Percentiles rank a stretch among this genome's conserved stretches.
phyloP scores from a whole-genome alignment of 2,113 vertebrate species.

The Corythaeola cristata region DNA sequence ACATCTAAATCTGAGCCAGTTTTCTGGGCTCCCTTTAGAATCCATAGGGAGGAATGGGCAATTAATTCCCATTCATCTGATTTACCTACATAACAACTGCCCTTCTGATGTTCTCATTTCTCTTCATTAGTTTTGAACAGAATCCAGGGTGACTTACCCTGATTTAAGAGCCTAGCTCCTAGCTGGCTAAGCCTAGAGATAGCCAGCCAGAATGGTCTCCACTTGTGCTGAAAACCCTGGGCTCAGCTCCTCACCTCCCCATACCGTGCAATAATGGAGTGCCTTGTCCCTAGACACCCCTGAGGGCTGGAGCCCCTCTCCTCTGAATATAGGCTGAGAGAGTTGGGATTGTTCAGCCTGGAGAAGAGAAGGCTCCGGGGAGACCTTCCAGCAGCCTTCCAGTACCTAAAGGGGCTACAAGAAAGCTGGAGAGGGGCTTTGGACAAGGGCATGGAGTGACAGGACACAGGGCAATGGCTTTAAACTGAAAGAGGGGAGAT shows the following conservation, averaged over 20 bases:
- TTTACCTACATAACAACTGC: neutral
- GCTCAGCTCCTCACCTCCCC: neutral
- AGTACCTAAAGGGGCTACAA: too few species aligned
- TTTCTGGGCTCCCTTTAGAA: neutral
- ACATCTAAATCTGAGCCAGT: neutral
- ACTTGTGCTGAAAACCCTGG: neutral
- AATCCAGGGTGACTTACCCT: neutral
- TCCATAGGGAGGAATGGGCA: neutral
- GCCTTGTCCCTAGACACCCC: neutral
- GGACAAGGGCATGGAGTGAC: too few species aligned
- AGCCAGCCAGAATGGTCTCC: too few species aligned
- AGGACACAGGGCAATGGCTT: too few species aligned
- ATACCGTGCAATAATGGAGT: accelerated
- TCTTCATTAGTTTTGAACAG: neutral
- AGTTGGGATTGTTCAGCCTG: too few species aligned
- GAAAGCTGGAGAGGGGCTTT: too few species aligned
- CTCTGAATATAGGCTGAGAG: too few species aligned
- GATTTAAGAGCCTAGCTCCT: neutral
- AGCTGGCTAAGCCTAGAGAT: neutral
- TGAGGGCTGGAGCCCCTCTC: too few species aligned
- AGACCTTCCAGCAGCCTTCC: too few species aligned
- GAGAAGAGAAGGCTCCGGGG: too few species aligned
- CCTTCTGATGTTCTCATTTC: neutral
- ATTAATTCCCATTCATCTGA: neutral
- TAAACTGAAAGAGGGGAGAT: too few species aligned